These are phyloP conservation scores for Chloroceryle amazona DNA, from an alignment of 2,797 vertebrate species.

Conservation along the genomic window DNA sequence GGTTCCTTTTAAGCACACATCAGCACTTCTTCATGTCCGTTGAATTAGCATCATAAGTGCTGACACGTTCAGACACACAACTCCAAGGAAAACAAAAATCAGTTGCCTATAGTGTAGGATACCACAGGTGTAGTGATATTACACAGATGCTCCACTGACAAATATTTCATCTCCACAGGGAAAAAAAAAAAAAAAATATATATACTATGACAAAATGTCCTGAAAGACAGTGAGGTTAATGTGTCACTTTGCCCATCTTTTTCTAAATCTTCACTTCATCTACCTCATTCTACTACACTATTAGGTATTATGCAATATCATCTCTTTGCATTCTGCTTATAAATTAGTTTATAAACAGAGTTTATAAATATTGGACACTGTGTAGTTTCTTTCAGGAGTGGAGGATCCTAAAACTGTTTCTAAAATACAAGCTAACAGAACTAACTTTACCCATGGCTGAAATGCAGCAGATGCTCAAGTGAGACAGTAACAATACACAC, in stretches of 20 bases:
- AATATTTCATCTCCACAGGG: background rate
- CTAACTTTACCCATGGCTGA: background rate
- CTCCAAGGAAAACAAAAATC: conserved; percentile 2
- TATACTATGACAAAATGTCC: background rate
- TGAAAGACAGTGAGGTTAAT: background rate
- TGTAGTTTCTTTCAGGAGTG: background rate
- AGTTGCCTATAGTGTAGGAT: background rate
- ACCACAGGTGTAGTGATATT: background rate
- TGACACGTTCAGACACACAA: background rate
- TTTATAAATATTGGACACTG: background rate
- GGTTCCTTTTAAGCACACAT: background rate
- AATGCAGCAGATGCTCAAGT: background rate
- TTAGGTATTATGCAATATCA: background rate
- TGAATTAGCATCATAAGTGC: background rate
- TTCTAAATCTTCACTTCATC: background rate
- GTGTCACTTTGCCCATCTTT: background rate
- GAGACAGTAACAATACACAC: background rate
- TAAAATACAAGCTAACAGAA: background rate
- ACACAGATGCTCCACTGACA: background rate
- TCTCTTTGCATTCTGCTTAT: background rate
- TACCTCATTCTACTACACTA: background rate
- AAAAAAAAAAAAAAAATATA: background rate
- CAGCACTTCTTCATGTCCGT: background rate
- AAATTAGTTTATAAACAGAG: background rate
- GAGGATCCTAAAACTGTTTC: background rate